These are phyloP conservation scores for Chelonus formosanus DNA, from an alignment of 2,888 invertebrate species.

Conservation along the genomic window DNA sequence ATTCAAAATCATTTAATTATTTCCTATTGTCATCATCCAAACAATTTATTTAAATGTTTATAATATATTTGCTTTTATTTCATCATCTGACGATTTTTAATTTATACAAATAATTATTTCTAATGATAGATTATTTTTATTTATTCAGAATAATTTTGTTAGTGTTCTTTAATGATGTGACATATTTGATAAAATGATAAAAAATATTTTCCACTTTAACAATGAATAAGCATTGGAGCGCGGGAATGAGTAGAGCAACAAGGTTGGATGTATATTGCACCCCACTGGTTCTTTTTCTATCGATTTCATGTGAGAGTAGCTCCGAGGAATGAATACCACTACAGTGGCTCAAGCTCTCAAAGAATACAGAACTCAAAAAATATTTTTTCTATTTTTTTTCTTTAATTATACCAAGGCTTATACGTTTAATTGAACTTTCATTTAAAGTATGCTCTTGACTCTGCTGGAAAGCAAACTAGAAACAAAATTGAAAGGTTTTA, in stretches of 20 bases:
- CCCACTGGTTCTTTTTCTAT: constrained; percentile 50
- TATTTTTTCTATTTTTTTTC: background rate
- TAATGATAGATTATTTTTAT: no score
- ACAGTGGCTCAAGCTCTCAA: background rate
- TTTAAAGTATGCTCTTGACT: no score
- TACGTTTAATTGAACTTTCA: background rate
- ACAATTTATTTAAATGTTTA: background rate
- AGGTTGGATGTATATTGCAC: constrained; percentile 37
- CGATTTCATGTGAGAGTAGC: constrained; percentile 49
- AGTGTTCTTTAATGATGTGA: no score
- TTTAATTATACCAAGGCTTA: background rate
- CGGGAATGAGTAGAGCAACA: constrained; percentile 31
- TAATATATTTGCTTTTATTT: no score
- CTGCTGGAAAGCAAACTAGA: no score
- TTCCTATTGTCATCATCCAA: background rate
- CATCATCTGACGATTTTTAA: no score
- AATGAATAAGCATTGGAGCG: constrained; percentile 3
- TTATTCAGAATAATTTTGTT: no score
- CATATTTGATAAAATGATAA: no score
- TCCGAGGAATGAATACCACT: constrained; percentile 32
- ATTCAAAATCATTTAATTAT: background rate
- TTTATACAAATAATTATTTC: no score
- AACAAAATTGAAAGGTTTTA: no score
- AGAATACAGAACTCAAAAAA: background rate
- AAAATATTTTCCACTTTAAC: background rate